Percentiles rank a stretch among this genome's conserved stretches.
These are phyloP conservation scores for Clitarchus hookeri DNA, from an alignment of 2,888 invertebrate genomes.

Conservation along the genomic window DNA sequence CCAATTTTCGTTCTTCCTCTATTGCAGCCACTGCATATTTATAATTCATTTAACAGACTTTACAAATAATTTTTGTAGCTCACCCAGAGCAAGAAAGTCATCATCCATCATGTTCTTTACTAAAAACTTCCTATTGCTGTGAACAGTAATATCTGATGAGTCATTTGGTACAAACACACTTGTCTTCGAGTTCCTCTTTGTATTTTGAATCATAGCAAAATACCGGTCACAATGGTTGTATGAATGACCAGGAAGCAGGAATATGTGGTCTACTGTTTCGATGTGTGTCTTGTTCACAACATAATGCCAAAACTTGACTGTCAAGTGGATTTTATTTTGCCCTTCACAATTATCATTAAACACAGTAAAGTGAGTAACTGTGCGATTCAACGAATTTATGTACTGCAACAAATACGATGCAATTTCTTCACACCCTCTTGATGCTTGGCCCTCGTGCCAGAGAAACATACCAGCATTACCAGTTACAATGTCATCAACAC, in stretches of 20 bases:
- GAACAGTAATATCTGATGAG: conserved; percentile 16
- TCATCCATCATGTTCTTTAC: no score
- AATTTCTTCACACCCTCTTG: conserved; percentile 41
- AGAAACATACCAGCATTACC: conserved; percentile 38
- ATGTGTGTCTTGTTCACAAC: conserved; percentile 36
- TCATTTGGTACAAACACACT: conserved; percentile 11
- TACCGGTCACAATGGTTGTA: not conserved
- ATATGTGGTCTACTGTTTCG: conserved; percentile 18
- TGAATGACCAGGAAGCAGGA: not conserved
- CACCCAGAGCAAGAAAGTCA: no score
- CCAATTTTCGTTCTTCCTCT: no score
- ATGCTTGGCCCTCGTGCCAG: conserved; percentile 28
- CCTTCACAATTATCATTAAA: conserved; percentile 42
- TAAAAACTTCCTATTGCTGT: conserved; percentile 24
- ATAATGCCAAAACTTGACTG: conserved; percentile 41
- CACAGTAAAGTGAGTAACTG: conserved; percentile 35
- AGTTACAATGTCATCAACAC: conserved; percentile 10
- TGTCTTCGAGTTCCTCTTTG: no score
- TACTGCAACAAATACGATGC: conserved; percentile 40
- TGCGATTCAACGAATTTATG: conserved; percentile 32
- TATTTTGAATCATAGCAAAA: conserved; percentile 21
- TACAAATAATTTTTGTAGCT: no score
- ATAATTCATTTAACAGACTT: no score
- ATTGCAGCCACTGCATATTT: no score
- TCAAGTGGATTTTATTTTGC: conserved; percentile 38